These are phyloP conservation scores for Myripristis murdjan DNA, from an alignment of 2,797 vertebrate genomes.

Conservation along the genomic window DNA sequence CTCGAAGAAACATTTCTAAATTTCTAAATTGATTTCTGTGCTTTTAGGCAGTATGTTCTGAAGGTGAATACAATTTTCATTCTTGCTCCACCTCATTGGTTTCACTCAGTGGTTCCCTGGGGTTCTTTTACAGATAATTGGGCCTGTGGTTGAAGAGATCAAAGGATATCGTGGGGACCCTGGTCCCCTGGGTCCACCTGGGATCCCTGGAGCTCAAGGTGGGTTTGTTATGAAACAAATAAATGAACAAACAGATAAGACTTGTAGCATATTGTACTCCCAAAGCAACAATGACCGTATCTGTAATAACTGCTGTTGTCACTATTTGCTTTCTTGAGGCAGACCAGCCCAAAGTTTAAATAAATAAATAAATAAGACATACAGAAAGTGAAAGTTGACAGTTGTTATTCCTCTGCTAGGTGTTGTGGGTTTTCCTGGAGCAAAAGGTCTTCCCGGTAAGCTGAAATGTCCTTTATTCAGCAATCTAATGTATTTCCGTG, in stretches of 20 bases:
- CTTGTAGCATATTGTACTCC: background rate
- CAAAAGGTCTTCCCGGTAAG: slow-evolving; percentile 68
- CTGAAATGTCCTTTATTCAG: background rate
- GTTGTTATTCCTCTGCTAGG: slow-evolving; percentile 48
- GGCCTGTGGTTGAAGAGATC: background rate
- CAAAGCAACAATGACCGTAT: background rate
- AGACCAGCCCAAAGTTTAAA: background rate
- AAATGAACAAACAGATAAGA: background rate
- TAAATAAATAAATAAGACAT: background rate
- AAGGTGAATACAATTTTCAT: background rate
- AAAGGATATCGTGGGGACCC: slow-evolving; percentile 71
- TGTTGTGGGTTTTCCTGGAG: slow-evolving; percentile 64
- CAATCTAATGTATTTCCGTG: no score
- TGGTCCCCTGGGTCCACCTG: slow-evolving; percentile 63
- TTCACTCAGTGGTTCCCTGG: background rate
- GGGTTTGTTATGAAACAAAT: background rate
- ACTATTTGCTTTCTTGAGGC: background rate
- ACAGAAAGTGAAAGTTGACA: background rate
- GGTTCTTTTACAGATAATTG: slow-evolving; percentile 50
- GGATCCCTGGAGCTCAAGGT: slow-evolving; percentile 64
- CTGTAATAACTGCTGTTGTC: background rate
- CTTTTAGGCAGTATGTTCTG: background rate
- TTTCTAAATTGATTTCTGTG: background rate
- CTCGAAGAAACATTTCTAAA: background rate
- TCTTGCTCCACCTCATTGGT: background rate